A percentile compares a stretch with the other conserved stretches of the same genome.
phyloP scores from a whole-genome alignment of 2,797 vertebrate species.

The Philypnodon macrostomus region DNA sequence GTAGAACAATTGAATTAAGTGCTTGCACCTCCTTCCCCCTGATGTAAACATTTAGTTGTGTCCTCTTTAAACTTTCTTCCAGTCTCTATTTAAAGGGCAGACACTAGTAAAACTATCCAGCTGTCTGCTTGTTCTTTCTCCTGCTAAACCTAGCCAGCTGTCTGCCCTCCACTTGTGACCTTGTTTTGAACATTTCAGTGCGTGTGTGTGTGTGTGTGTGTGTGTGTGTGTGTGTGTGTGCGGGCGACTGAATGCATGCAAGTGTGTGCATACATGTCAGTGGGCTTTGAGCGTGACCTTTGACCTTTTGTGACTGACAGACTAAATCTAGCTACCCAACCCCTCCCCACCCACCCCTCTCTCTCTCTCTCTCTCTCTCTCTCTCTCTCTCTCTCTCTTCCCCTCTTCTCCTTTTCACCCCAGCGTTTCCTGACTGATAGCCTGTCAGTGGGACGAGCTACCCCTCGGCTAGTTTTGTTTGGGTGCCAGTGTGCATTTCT shows the following conservation, averaged over 20 bases:
- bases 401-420: conserved; percentile 51
- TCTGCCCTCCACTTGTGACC: conserved; percentile 67
- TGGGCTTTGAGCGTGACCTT: conserved; percentile 51
- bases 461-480: conserved; percentile 31
- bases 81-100: conserved; percentile 64
- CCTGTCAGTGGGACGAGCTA: conserved; percentile 58
- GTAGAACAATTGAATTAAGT: conserved; percentile 56
- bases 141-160: conserved; percentile 66
- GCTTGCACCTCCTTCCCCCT: conserved; percentile 46
- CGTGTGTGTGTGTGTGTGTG: conserved; percentile 36
- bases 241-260: conserved; percentile 20
- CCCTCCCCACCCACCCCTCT: no score
- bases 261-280: conserved; percentile 51
- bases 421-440: conserved; percentile 72
- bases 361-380: no score
- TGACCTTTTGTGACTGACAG: conserved; percentile 64
- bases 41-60: conserved; percentile 64
- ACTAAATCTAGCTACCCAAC: conserved; percentile 61
- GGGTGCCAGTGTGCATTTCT: conserved; percentile 24
- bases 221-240: conserved; percentile 36
- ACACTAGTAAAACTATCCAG: conserved; percentile 66
- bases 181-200: conserved; percentile 63
- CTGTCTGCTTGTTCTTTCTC: conserved; percentile 61
- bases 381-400: conserved; percentile 29
- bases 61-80: conserved; percentile 66